Conservation (phyloP, 2,113 vertebrate species). For the Tringa solitaria region DNA sequence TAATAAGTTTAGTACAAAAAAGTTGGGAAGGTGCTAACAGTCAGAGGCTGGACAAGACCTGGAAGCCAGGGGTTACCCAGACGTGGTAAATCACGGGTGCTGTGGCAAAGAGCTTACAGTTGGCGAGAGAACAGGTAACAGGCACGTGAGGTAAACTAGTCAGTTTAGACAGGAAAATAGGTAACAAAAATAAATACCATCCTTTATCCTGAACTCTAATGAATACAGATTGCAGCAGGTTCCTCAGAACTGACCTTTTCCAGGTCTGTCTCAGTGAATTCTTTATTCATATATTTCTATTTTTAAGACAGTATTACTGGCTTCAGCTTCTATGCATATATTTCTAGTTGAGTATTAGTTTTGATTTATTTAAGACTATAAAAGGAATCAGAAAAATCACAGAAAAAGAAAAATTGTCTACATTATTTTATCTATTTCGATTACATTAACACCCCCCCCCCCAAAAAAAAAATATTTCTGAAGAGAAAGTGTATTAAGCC, state of each 20-base stretch:
- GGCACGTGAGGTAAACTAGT: neutral
- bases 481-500: slow-evolving; percentile 40
- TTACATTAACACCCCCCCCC: neutral
- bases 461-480: neutral
- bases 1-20: slow-evolving; percentile 29
- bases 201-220: neutral
- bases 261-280: neutral
- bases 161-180: neutral
- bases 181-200: slow-evolving; percentile 53
- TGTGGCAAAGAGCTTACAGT: neutral
- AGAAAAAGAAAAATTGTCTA: neutral
- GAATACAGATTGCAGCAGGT: neutral
- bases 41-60: neutral
- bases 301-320: neutral
- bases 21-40: neutral
- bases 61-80: neutral
- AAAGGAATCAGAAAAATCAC: neutral
- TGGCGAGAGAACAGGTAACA: neutral
- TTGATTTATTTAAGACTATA: neutral
- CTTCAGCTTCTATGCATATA: neutral
- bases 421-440: neutral
- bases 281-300: neutral
- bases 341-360: neutral
- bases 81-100: neutral
- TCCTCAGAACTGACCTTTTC: neutral